phyloP scores from a whole-genome alignment of 2,797 vertebrate genomes.

The Valencia hispanica region DNA sequence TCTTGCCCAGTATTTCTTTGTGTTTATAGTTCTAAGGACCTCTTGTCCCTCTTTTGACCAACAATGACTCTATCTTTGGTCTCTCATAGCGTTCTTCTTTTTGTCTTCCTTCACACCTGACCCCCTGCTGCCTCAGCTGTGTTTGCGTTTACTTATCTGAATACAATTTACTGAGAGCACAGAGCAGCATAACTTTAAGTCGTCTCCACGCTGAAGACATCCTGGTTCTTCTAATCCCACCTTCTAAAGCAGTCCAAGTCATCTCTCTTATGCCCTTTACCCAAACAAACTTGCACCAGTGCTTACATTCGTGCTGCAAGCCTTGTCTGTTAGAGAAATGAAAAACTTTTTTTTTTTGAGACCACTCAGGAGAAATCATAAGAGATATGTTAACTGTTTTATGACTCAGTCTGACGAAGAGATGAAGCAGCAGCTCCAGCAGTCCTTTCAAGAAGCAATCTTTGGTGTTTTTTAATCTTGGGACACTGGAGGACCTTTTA shows the following conservation, averaged over 20 bases:
- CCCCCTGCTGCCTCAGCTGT: not conserved
- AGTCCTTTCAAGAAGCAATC: constrained; percentile 19
- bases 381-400: not conserved
- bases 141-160: not conserved
- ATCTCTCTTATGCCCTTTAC: not conserved
- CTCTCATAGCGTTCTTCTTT: not conserved
- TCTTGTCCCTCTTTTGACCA: not conserved
- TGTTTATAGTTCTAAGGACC: not conserved
- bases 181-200: not conserved
- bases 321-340: constrained; percentile 9
- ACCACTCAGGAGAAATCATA: not conserved
- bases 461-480: constrained; percentile 38
- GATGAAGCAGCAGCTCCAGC: constrained; percentile 11
- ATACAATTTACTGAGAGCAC: not conserved
- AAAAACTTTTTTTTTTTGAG: not conserved
- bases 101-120: not conserved
- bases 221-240: not conserved
- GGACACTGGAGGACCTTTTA: constrained; percentile 24
- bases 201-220: not conserved
- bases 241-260: constrained; percentile 5
- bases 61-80: not conserved
- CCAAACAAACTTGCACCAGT: constrained; percentile 8
- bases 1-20: not conserved
- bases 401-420: constrained; percentile 6
- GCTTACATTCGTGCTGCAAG: not conserved